These are phyloP conservation scores for Ramazzottius varieornatus DNA, from an alignment of 2,888 invertebrate species.

Conservation along the genomic window DNA sequence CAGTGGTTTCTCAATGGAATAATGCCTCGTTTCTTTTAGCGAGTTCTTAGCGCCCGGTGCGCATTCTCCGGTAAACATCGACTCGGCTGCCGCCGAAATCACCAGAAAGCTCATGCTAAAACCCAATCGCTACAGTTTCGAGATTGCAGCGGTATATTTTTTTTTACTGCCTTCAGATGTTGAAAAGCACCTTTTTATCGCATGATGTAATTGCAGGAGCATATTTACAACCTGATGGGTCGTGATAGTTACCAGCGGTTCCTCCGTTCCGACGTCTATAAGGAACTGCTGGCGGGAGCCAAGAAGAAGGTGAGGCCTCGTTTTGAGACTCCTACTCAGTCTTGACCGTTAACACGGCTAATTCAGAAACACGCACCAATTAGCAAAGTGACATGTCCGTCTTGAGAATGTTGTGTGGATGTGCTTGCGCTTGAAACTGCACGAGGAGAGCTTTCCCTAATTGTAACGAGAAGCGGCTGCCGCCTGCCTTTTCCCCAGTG, in stretches of 20 bases:
- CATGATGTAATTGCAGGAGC: slow-evolving; percentile 37
- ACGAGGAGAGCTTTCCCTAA: no score
- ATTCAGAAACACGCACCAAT: no score
- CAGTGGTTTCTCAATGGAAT: background rate
- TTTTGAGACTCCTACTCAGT: no score
- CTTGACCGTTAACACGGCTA: no score
- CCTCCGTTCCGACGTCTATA: slow-evolving; percentile 89
- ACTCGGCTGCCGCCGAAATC: slow-evolving; percentile 60
- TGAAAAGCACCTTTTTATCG: background rate
- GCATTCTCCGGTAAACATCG: slow-evolving; percentile 84
- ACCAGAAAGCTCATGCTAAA: slow-evolving; percentile 51
- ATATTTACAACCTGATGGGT: slow-evolving; percentile 97
- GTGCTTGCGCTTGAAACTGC: no score
- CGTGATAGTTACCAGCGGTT: slow-evolving; percentile 95
- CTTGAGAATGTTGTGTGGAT: no score
- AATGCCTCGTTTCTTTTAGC: slow-evolving; percentile 16
- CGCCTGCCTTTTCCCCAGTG: no score
- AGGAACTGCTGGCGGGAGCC: slow-evolving; percentile 75
- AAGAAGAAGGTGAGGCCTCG: slow-evolving; percentile 59
- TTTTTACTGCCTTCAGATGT: background rate
- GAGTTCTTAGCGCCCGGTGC: slow-evolving; percentile 83
- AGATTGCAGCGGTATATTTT: slow-evolving; percentile 59
- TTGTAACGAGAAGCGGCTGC: no score
- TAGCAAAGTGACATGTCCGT: no score
- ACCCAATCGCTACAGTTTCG: slow-evolving; percentile 77